These are phyloP conservation scores for Latrodectus elegans DNA, from an alignment of 2,888 invertebrate genomes.

Conservation along the genomic window DNA sequence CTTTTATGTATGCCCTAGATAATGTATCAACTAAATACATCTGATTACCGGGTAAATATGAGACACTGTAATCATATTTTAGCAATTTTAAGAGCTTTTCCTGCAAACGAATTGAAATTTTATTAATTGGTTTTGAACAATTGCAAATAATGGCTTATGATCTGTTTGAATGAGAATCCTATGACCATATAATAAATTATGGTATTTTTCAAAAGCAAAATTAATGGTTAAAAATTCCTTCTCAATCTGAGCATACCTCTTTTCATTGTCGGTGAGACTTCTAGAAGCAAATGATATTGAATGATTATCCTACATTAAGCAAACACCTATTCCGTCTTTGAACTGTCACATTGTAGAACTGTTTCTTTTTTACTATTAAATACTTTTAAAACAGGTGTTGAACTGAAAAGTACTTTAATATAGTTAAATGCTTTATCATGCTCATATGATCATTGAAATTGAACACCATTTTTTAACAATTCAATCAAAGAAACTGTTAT, in stretches of 20 bases:
- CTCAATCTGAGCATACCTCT: constrained; percentile 30
- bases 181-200: not conserved
- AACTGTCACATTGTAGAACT: no score
- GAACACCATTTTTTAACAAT: no score
- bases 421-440: no score
- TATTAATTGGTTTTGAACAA: constrained; percentile 17
- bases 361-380: no score
- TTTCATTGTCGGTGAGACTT: constrained; percentile 2
- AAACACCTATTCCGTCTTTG: no score
- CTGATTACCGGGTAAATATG: constrained; percentile 16
- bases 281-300: not conserved
- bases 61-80: not conserved
- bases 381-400: no score
- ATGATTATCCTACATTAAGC: no score
- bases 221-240: constrained; percentile 6
- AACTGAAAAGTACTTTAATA: no score
- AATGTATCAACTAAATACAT: constrained; percentile 32
- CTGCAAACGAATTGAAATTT: constrained; percentile 12
- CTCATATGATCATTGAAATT: no score
- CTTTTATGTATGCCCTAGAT: constrained; percentile 17
- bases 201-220: constrained; percentile 32
- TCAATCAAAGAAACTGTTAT: no score
- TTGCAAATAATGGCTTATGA: constrained; percentile 19
- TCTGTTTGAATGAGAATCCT: constrained; percentile 12
- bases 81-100: constrained; percentile 25